Base-by-base conservation (phyloP, 37 sponge, comb jelly and placozoan species). In the Petrosia ficiformis region DNA sequence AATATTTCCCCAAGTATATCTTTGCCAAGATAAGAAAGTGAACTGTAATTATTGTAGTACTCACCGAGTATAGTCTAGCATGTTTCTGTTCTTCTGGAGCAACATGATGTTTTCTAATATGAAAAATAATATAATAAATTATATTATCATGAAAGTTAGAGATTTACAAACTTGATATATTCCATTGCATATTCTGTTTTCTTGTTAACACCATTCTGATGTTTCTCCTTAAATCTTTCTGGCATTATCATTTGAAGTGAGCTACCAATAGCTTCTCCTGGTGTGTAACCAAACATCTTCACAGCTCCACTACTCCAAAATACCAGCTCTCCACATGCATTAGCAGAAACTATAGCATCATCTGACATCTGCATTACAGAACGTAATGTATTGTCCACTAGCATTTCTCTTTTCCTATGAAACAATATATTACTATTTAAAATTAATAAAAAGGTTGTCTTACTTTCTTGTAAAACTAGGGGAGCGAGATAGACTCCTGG, bases 281-380 rank as follows among this genome's bases (percentile, higher is more conserved):
- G 80, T 19, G 86, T 80, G 54, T 86, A 86, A 10, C 86, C 86
- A 80, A 86, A 86, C 86, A 86, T 86, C 54, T 75, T 86, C 40
- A 73, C 64, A 2, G 86, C 86, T 1, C 86, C 86, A 4, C 44
- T 54, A 69, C 86, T 79, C 86, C 86, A 86, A 42, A 69, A 86
- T 30, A 79, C 80, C 34, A 86, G 74, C 24, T 79, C 80, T 28
- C 86, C 86, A 24, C 41, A 19, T 19, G 44, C 67, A 64, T 86
- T 79, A 42, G 86, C 86, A 79, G 80, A 86, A 40, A 86, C 75
- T 30, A 86, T 79, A 64, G 86, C 86, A 35, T 86, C 75, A 22
- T 84, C 77, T 21, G 84, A 84, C 64, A 84, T 84, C 61, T 76
- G 63, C 84, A 84, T 84, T 43, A 84, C 77, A 6, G 84, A 84